Evolutionary conservation across 2,888 invertebrate species (phyloP).

Genomic region (Limnephilus lunatus): DNA sequence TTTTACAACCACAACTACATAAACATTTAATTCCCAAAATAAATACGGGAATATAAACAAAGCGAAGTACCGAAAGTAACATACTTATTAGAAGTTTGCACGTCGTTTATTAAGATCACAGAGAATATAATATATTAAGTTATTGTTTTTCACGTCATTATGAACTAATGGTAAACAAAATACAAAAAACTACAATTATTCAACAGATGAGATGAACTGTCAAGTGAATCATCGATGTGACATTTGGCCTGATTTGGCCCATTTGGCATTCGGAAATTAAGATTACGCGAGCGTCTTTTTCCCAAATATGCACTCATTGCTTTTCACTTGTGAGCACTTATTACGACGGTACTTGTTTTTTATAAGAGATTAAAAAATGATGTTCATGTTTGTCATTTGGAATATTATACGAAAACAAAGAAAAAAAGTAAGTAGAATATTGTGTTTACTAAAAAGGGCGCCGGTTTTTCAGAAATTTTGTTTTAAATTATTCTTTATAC

Average conservation of each 20-base stretch:
- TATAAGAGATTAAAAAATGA: neutral
- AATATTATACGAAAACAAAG: too few relatives aligned
- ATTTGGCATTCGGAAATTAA: neutral
- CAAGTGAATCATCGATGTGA: conserved; percentile 49
- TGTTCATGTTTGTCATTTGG: neutral
- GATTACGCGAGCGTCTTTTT: conserved; percentile 30
- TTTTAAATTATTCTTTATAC: too few relatives aligned
- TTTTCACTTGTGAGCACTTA: neutral
- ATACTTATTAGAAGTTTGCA: conserved; percentile 16
- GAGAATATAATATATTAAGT: neutral
- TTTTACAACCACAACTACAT: neutral
- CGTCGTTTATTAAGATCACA: neutral
- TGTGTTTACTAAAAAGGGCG: too few relatives aligned
- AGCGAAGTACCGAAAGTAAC: conserved; percentile 8
- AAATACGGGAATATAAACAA: conserved; percentile 24
- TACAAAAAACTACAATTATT: conserved; percentile 1
- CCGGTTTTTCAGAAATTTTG: too few relatives aligned
- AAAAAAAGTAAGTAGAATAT: too few relatives aligned
- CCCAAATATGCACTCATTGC: conserved; percentile 3
- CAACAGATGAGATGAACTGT: conserved; percentile 47
- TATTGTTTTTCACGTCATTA: conserved; percentile 20
- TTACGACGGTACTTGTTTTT: neutral
- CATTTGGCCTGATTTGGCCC: conserved; percentile 32
- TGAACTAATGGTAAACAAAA: neutral
- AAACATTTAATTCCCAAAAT: neutral